These are phyloP conservation scores for Gopherus evgoodei DNA, from an alignment of 2,113 vertebrate species.

Conservation along the genomic window DNA sequence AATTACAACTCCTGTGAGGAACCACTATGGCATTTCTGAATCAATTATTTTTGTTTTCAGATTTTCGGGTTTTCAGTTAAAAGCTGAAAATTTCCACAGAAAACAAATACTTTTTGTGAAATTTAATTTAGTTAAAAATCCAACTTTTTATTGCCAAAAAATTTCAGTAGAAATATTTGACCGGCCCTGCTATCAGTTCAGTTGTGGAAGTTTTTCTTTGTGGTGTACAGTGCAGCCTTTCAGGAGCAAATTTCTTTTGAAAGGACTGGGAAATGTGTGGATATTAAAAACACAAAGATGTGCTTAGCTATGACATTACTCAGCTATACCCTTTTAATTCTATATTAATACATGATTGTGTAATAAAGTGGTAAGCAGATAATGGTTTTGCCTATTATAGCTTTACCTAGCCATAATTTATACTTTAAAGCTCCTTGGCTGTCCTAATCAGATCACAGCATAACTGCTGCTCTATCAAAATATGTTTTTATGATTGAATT, in stretches of 20 bases:
- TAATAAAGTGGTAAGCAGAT: conserved; percentile 46
- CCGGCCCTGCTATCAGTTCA: conserved; percentile 5
- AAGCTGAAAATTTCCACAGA: neutral
- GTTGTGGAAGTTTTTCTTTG: conserved; percentile 34
- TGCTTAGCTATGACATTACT: conserved; percentile 50
- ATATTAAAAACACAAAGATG: conserved; percentile 65
- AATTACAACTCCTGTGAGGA: neutral
- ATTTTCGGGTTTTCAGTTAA: conserved; percentile 3
- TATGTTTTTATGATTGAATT: conserved; percentile 41
- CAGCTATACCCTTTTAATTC: conserved; percentile 55
- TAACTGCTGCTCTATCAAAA: conserved; percentile 32
- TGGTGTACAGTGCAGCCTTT: conserved; percentile 33
- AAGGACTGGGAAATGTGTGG: neutral
- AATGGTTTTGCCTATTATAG: conserved; percentile 33
- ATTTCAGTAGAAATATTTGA: neutral
- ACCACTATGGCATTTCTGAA: neutral
- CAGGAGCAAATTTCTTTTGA: conserved; percentile 43
- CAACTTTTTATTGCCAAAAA: neutral
- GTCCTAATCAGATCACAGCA: conserved; percentile 30
- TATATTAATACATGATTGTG: conserved; percentile 66
- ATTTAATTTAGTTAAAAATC: neutral
- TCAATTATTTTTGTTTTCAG: neutral
- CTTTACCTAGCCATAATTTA: conserved; percentile 38
- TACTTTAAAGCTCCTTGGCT: conserved; percentile 33
- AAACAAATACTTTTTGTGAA: neutral